Conservation (phyloP, 2,113 vertebrate species). For the Laterallus jamaicensis region DNA sequence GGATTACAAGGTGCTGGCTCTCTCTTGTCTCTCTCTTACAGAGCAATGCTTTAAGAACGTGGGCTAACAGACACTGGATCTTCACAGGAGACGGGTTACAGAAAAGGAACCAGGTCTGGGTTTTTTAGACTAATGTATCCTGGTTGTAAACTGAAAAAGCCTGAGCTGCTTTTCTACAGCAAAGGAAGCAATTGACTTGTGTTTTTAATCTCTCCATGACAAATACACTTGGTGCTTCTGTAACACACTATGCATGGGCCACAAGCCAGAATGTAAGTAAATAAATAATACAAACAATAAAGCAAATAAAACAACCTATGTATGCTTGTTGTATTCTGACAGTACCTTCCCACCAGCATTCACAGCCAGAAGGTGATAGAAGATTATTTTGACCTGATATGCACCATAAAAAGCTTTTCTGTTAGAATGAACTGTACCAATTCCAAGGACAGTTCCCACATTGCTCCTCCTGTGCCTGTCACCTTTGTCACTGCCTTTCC, state of each 20-base stretch:
- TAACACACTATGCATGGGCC: not conserved
- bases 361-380: not conserved
- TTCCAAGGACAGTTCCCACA: not conserved
- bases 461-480: not conserved
- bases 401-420: not conserved
- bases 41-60: not conserved
- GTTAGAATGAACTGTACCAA: not conserved
- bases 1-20: not conserved
- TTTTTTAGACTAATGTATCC: not conserved
- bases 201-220: not conserved
- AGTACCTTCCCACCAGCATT: not conserved
- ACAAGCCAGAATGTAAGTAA: not conserved
- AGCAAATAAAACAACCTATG: not conserved
- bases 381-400: not conserved
- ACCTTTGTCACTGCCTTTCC: not conserved
- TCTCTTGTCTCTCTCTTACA: not conserved
- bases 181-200: not conserved
- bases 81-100: not conserved
- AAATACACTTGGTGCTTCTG: not conserved
- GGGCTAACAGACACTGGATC: not conserved
- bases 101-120: not conserved
- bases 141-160: constrained; percentile 6
- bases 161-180: constrained; percentile 30
- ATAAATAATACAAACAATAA: not conserved
- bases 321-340: not conserved